A percentile compares a stretch with the other conserved stretches of the same genome.
phyloP scores from a whole-genome alignment of 1,140 invertebrate genomes.

The Stenopsyche tienmushanensis region DNA sequence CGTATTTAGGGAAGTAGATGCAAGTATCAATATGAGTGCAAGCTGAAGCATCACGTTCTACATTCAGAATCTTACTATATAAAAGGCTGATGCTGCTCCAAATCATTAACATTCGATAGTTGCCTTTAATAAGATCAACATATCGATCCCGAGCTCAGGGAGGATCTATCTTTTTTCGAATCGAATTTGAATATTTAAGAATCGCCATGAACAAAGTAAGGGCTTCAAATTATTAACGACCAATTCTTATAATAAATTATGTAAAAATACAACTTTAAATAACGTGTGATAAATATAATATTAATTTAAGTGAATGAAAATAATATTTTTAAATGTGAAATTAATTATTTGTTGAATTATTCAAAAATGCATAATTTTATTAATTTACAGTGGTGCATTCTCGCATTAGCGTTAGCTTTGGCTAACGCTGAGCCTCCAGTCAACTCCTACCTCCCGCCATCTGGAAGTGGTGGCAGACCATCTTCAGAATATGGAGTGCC shows the following conservation, averaged over 20 bases:
- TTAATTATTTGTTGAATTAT: no score
- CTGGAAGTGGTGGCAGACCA: conserved; percentile 47
- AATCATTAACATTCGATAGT: conserved; percentile 42
- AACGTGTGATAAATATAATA: no score
- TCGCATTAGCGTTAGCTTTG: conserved; percentile 45
- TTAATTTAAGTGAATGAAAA: no score
- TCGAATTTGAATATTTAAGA: not conserved
- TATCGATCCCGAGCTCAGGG: conserved; percentile 17
- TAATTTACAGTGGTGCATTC: conserved; percentile 45
- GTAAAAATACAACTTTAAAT: no score
- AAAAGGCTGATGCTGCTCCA: conserved; percentile 40
- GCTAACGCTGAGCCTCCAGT: conserved; percentile 66
- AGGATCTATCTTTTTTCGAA: not conserved
- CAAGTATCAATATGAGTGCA: conserved; percentile 18
- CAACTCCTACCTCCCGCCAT: conserved; percentile 68
- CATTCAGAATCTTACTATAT: conserved; percentile 37
- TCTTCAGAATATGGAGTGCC: conserved; percentile 55
- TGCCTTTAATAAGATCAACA: conserved; percentile 41
- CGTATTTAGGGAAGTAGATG: conserved; percentile 35
- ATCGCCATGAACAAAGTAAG: conserved; percentile 38
- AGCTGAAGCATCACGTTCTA: conserved; percentile 35
- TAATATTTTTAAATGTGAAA: no score
- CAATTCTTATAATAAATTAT: no score
- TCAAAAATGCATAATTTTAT: conserved; percentile 2
- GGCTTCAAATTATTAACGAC: no score